These are phyloP conservation scores for Turdus rufiventris DNA, from an alignment of 2,113 vertebrate species.

Conservation along the genomic window DNA sequence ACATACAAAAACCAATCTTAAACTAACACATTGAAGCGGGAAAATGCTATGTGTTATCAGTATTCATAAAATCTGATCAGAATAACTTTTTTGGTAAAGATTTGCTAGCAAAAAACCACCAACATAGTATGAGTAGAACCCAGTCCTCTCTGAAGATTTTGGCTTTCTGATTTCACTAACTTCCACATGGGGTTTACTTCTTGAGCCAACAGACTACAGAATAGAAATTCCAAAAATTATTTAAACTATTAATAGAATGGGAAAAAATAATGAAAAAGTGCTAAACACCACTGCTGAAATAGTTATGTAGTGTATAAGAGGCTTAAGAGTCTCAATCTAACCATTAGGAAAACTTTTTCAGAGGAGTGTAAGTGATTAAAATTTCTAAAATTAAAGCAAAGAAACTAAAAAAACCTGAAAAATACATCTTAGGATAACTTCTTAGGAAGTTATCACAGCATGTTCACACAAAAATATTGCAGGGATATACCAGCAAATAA, in stretches of 20 bases:
- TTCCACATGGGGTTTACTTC: background rate
- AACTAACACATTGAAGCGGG: background rate
- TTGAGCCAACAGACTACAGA: background rate
- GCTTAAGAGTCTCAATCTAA: background rate
- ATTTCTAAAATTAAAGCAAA: background rate
- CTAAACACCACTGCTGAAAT: background rate
- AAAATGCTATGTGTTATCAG: background rate
- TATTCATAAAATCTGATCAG: background rate
- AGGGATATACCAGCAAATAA: background rate
- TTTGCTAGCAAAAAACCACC: background rate
- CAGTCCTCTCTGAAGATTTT: background rate
- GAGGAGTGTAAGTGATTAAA: background rate
- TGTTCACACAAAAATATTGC: background rate
- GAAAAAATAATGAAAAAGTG: background rate
- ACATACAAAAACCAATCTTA: background rate
- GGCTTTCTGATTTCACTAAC: background rate
- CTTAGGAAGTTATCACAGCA: background rate
- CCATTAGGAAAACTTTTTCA: background rate
- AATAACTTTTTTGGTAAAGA: background rate
- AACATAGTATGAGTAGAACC: background rate
- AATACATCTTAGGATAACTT: no score
- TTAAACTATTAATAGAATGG: background rate
- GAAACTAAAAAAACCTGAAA: background rate
- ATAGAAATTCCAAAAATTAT: background rate
- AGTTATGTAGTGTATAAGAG: background rate